Base-by-base conservation (phyloP, 2,888 invertebrate genomes). In the Muschampia plurimacula region DNA sequence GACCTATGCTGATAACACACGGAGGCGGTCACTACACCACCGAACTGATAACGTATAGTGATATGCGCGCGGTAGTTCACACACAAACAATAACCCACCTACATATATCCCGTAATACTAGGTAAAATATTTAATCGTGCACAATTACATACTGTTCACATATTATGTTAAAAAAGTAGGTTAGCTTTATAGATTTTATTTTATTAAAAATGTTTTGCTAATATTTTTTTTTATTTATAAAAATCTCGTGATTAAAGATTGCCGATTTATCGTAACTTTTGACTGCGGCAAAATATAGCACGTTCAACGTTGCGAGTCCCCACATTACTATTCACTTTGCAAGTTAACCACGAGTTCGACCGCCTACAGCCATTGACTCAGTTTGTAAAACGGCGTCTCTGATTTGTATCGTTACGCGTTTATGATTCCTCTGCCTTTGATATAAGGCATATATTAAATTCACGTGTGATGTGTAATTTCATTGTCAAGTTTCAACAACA, bases 401-500 rank as follows among this genome's bases (percentile, higher is more conserved):
- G 74, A 72, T 68, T 28, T 49, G 57, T 15, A 39, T 15, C 66
- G 68, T 73, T 39, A 65, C 67, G 39, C 9, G 60, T 75, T 68
- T 74, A 74, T 78, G 68, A 79, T 81, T 80, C 80, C 83, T 77
- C 52, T 28, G 7, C 1, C 36, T 7, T 41, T 22, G 12, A 13
- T 6, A 70, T 76, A 86, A 75, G 80, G 80, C 77, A 74, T 67
- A 77, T 77, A 84, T 82, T 78, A 32, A 69, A 59, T 52, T 76
- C 15, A 44, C 57, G 15, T 9, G 36, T n/a, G n/a, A 49, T 57
- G 75, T 78, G 78, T 81, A 82, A 88, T 88, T 91, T 91, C 90
- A 90, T 85, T 91, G 91, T 91, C 92, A 93, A 92, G 92, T 91
- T 91, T 90, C 89, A 85, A 87, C 84, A 88, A 91, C 90, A 87